Conservation (phyloP, 2,888 invertebrate species). For the Antitype chi region DNA sequence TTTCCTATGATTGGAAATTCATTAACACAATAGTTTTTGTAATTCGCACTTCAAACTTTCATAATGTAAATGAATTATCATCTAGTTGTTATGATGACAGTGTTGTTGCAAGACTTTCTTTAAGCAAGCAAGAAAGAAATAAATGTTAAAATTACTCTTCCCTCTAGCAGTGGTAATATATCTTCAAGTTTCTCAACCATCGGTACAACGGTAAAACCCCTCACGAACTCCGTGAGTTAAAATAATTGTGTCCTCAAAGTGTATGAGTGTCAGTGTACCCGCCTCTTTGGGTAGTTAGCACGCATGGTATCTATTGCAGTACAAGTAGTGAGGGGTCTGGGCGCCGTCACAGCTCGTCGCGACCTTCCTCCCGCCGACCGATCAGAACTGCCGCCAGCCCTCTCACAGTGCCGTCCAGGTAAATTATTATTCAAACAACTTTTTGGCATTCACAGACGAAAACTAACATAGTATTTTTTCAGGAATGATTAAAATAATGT, state of each 20-base stretch:
- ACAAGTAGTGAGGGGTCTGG: conserved; percentile 67
- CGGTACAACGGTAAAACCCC: background rate
- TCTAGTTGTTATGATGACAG: conserved; percentile 1
- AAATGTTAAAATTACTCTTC: background rate
- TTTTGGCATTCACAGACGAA: conserved; percentile 23
- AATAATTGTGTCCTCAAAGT: background rate
- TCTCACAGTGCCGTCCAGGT: conserved; percentile 74
- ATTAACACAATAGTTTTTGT: conserved; percentile 1
- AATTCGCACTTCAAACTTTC: conserved; percentile 9
- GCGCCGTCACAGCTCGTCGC: conserved; percentile 53
- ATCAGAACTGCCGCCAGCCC: conserved; percentile 78
- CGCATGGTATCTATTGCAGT: conserved; percentile 74
- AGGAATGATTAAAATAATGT: conserved; percentile 16
- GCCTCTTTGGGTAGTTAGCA: conserved; percentile 69
- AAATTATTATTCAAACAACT: conserved; percentile 48
- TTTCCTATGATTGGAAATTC: background rate
- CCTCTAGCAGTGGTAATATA: conserved; percentile 6
- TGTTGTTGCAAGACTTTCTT: conserved; percentile 13
- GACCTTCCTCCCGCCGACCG: conserved; percentile 77
- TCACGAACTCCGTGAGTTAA: background rate
- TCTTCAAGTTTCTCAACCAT: background rate
- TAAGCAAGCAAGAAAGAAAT: conserved; percentile 1
- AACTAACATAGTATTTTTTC: conserved; percentile 30
- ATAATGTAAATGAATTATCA: conserved; percentile 20
- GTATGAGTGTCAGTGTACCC: conserved; percentile 47